Evolutionary conservation across 2,888 invertebrate genomes (phyloP).

Genomic region (Neria commutata): DNA sequence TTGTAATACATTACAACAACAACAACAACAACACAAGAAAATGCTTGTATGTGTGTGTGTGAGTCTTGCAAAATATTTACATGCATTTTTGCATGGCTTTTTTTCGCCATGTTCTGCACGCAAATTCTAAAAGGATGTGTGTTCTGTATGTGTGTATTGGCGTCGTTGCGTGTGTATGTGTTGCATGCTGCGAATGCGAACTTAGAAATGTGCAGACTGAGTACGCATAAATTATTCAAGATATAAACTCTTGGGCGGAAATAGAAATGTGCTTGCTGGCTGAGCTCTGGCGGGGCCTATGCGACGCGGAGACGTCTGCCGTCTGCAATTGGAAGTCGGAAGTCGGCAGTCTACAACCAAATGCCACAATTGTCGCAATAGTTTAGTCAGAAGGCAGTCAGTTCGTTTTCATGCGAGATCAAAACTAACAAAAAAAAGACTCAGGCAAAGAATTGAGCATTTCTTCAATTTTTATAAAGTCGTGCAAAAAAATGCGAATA

Average conservation of each 20-base stretch:
- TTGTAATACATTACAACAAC: neutral
- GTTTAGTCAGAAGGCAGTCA: too few relatives aligned
- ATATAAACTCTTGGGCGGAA: slow-evolving; percentile 10
- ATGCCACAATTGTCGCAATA: slow-evolving; percentile 19
- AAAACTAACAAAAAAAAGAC: neutral
- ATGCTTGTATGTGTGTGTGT: neutral
- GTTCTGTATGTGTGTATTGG: too few relatives aligned
- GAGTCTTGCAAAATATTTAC: slow-evolving; percentile 26
- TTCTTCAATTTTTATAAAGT: neutral
- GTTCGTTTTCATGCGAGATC: slow-evolving; percentile 13
- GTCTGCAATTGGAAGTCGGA: too few relatives aligned
- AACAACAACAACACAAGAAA: too few relatives aligned
- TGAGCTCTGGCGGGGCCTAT: neutral
- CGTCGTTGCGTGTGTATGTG: too few relatives aligned
- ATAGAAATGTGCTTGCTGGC: neutral
- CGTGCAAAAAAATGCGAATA: too few relatives aligned
- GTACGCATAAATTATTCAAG: slow-evolving; percentile 31
- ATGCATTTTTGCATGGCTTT: slow-evolving; percentile 21
- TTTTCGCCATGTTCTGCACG: neutral
- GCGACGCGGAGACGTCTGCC: neutral
- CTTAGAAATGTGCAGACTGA: slow-evolving; percentile 21
- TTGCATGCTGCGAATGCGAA: neutral
- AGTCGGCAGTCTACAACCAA: slow-evolving; percentile 15
- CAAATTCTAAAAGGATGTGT: slow-evolving; percentile 6
- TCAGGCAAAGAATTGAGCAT: too few relatives aligned